These are phyloP conservation scores for Corythoichthys intestinalis DNA, from an alignment of 2,113 vertebrate genomes.

Conservation along the genomic window DNA sequence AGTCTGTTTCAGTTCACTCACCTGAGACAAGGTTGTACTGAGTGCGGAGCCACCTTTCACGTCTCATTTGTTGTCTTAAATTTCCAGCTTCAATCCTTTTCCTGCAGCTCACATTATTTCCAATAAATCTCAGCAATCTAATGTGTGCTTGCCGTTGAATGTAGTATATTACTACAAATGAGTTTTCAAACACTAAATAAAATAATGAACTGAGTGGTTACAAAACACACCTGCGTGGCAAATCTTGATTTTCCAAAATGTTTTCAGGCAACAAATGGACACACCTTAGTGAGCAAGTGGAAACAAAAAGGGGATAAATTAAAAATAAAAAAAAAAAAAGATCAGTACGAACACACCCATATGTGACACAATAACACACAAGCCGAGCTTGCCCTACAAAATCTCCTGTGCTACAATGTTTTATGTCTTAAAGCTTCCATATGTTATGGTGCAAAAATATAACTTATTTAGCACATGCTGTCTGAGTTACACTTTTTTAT, in stretches of 20 bases:
- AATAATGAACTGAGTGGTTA: background rate
- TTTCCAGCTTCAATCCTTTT: constrained; percentile 23
- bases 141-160: constrained; percentile 11
- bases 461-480: background rate
- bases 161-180: background rate
- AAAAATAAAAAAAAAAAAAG: constrained; percentile 20
- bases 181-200: background rate
- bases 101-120: constrained; percentile 9
- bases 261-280: constrained; percentile 11
- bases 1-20: constrained; percentile 7
- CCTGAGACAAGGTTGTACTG: constrained; percentile 17
- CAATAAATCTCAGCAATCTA: constrained; percentile 12
- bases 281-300: constrained; percentile 36
- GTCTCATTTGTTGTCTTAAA: constrained; percentile 20
- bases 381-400: background rate
- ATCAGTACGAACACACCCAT: constrained; percentile 20
- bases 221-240: background rate
- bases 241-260: background rate
- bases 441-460: background rate
- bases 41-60: constrained; percentile 1
- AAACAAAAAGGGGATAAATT: constrained; percentile 30
- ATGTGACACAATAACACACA: background rate
- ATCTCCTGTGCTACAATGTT: background rate
- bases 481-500: background rate
- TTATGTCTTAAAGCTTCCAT: background rate